Evolutionary conservation across 2,888 invertebrate species (phyloP).

Genomic region (Eilema griseolum): DNA sequence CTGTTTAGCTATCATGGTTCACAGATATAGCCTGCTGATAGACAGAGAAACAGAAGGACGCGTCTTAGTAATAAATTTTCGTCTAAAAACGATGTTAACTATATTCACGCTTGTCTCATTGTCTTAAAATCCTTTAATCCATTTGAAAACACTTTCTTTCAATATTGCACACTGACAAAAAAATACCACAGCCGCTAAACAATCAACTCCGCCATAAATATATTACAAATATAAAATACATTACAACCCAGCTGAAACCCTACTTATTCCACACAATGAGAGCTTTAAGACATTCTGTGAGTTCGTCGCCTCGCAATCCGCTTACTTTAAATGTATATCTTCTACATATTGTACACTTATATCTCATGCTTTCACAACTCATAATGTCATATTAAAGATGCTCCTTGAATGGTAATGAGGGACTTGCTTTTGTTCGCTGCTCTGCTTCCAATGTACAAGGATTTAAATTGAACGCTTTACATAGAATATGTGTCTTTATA

Average conservation of each 20-base stretch:
- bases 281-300: constrained; percentile 15
- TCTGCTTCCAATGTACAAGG: constrained; percentile 7
- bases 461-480: constrained; percentile 11
- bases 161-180: neutral
- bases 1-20: too few species aligned
- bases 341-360: constrained; percentile 10
- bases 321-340: constrained; percentile 39
- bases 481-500: neutral
- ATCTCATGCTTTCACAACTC: constrained; percentile 24
- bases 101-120: too few species aligned
- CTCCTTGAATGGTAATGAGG: constrained; percentile 45
- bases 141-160: neutral
- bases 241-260: constrained; percentile 11
- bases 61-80: too few species aligned
- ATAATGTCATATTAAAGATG: constrained; percentile 44
- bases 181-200: neutral
- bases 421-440: constrained; percentile 22
- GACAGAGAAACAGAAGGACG: too few species aligned
- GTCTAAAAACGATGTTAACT: too few species aligned
- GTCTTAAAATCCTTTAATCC: neutral
- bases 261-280: constrained; percentile 23
- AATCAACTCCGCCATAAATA: neutral
- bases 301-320: constrained; percentile 40
- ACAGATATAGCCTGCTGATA: too few species aligned
- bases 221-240: constrained; percentile 12